These are phyloP conservation scores for Drosophila repletoides DNA, from an alignment of 1,140 invertebrate species.

Conservation along the genomic window DNA sequence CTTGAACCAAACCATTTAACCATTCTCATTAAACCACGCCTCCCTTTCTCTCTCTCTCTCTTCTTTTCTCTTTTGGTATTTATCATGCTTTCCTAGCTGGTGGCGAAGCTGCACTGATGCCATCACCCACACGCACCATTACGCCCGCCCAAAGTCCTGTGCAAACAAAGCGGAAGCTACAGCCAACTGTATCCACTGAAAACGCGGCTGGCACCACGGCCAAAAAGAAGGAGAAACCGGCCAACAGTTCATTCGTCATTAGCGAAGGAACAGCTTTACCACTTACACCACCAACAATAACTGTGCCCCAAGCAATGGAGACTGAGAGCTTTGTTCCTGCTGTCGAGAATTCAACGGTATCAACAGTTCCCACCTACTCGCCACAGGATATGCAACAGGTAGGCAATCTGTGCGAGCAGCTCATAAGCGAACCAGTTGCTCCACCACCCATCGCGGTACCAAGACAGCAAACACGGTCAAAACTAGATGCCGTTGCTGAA, in stretches of 20 bases:
- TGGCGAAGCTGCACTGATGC: conserved; percentile 83
- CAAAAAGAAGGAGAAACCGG: conserved; percentile 75
- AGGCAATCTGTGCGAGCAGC: conserved; percentile 67
- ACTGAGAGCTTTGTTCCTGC: conserved; percentile 50
- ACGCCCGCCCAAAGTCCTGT: conserved; percentile 78
- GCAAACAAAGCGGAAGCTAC: conserved; percentile 86
- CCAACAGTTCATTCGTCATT: conserved; percentile 67
- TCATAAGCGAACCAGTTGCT: conserved; percentile 36
- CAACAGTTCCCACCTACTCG: conserved; percentile 55
- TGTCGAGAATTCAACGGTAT: conserved; percentile 15
- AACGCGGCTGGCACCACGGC: conserved; percentile 67
- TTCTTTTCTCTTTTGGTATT: conserved; percentile 26
- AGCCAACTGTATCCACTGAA: conserved; percentile 87
- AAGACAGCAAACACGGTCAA: conserved; percentile 52
- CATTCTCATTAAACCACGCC: conserved; percentile 75
- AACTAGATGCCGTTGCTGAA: conserved; percentile 69
- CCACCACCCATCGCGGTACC: conserved; percentile 17
- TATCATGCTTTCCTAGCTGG: conserved; percentile 57
- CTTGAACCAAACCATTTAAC: conserved; percentile 72
- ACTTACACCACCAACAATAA: background rate
- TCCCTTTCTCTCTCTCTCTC: conserved; percentile 59
- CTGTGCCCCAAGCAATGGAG: conserved; percentile 65
- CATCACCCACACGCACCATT: conserved; percentile 85
- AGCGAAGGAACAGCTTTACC: conserved; percentile 46
- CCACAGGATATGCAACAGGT: conserved; percentile 81